Conservation (phyloP, 2,113 vertebrate species). For the Rhizomys pruinosus region DNA sequence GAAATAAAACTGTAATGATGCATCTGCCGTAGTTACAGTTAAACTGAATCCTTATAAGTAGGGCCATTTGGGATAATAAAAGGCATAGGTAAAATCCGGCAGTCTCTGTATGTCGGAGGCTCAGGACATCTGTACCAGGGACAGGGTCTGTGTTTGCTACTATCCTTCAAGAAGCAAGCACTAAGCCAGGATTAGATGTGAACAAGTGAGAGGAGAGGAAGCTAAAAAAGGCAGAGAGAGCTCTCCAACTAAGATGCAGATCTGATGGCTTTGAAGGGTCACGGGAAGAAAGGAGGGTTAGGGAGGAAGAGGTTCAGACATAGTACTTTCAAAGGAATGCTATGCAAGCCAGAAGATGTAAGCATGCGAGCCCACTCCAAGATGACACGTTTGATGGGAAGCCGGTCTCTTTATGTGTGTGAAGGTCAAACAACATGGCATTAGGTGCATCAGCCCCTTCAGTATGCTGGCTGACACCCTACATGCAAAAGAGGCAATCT, state of each 20-base stretch:
- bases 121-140: not conserved
- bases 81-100: not conserved
- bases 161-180: not conserved
- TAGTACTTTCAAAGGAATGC: not conserved
- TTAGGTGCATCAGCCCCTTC: too few species aligned
- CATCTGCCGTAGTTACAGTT: slow-evolving; percentile 45
- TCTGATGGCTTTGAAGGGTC: not conserved
- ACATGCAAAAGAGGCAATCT: not conserved
- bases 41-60: slow-evolving; percentile 49
- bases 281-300: not conserved
- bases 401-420: not conserved
- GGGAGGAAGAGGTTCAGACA: not conserved
- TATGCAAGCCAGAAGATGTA: not conserved
- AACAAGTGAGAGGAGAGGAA: not conserved
- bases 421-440: accelerated
- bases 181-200: not conserved
- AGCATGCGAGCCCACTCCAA: not conserved
- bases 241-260: too few species aligned
- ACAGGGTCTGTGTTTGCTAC: not conserved
- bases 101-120: not conserved
- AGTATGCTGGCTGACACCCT: not conserved
- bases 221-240: not conserved
- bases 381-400: not conserved
- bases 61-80: slow-evolving; percentile 13
- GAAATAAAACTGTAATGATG: slow-evolving; percentile 44